Conservation (phyloP, 2,888 invertebrate species). For the Meiosimyza platycephala region DNA sequence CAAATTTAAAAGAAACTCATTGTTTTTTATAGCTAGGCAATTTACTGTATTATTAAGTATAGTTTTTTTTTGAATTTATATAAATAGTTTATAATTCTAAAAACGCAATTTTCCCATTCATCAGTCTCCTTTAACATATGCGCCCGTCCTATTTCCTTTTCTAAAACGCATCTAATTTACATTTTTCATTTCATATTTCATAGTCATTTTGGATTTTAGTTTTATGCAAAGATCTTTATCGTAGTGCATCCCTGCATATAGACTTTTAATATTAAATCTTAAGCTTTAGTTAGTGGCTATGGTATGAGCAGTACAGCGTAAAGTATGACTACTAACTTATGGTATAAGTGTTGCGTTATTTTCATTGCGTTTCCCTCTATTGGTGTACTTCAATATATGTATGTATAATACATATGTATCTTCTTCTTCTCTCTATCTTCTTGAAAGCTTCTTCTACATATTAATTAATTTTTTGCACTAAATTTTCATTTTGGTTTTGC, state of each 20-base stretch:
- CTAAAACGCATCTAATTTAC: too few species aligned
- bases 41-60: conserved; percentile 17
- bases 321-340: background rate
- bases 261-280: background rate
- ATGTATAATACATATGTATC: background rate
- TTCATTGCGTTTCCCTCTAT: conserved; percentile 17
- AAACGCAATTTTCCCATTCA: conserved; percentile 5
- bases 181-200: background rate
- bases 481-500: too few species aligned
- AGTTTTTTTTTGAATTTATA: conserved; percentile 13
- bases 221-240: background rate
- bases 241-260: background rate
- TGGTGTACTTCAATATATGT: background rate
- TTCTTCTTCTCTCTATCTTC: conserved; percentile 6
- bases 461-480: background rate
- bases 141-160: too few species aligned
- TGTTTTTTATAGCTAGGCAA: conserved; percentile 19
- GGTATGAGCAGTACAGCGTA: background rate
- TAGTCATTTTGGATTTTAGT: background rate
- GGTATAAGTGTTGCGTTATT: background rate
- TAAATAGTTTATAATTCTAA: conserved; percentile 19
- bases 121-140: too few species aligned
- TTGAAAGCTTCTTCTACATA: conserved; percentile 23
- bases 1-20: background rate
- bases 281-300: conserved; percentile 6